A percentile compares a stretch with the other conserved stretches of the same genome.
These are phyloP conservation scores for Cossypha heuglini DNA, from an alignment of 2,797 vertebrate species.

Conservation along the genomic window DNA sequence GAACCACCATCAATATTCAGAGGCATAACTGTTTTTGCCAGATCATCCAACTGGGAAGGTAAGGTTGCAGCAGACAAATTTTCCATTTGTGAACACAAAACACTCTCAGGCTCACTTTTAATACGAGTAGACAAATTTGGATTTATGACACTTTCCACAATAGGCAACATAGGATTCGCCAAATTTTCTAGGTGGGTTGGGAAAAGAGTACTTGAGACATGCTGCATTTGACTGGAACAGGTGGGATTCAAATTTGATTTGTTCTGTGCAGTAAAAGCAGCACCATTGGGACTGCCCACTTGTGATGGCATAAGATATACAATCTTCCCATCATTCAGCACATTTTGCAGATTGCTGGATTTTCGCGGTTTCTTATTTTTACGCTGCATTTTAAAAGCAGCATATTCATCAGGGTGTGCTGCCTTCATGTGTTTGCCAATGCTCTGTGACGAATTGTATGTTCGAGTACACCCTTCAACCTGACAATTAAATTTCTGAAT, in stretches of 20 bases:
- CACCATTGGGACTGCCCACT: constrained; percentile 61
- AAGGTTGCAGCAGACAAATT: constrained; percentile 69
- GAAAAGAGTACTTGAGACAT: constrained; percentile 71
- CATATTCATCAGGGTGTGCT: constrained; percentile 89
- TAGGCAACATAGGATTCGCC: constrained; percentile 75
- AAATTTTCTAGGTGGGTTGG: constrained; percentile 77
- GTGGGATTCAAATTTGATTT: constrained; percentile 69
- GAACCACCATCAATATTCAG: constrained; percentile 86
- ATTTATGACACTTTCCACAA: constrained; percentile 73
- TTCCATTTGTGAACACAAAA: constrained; percentile 74
- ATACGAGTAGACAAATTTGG: constrained; percentile 73
- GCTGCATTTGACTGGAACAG: constrained; percentile 72
- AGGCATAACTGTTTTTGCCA: constrained; percentile 81
- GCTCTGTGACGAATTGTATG: constrained; percentile 90
- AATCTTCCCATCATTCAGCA: constrained; percentile 70
- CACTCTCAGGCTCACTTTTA: constrained; percentile 74
- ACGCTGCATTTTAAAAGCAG: constrained; percentile 85
- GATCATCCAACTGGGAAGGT: constrained; percentile 76
- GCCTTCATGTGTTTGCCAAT: constrained; percentile 96
- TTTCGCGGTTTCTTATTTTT: constrained; percentile 82
- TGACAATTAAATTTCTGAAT: constrained; percentile 87
- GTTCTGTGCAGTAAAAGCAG: constrained; percentile 73
- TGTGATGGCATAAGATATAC: constrained; percentile 69
- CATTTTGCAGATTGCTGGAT: constrained; percentile 29
- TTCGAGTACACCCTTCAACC: constrained; percentile 86